These are phyloP conservation scores for Noctua fimbriata DNA, from an alignment of 2,888 invertebrate species.

Conservation along the genomic window DNA sequence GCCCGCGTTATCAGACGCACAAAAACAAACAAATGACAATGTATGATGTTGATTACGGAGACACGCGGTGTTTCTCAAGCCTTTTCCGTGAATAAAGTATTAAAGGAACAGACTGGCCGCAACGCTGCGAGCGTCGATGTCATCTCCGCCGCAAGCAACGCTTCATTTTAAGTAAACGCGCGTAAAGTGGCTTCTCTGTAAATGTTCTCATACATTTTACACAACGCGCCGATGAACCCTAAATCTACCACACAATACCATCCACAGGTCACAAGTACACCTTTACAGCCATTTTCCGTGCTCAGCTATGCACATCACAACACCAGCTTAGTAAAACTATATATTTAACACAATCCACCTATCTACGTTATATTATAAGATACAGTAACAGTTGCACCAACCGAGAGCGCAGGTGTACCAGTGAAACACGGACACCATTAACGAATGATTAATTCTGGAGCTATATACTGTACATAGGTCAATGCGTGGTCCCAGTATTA, in stretches of 20 bases:
- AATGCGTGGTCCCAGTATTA: constrained; percentile 32
- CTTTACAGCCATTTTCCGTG: background rate
- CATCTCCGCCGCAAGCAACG: too few species aligned
- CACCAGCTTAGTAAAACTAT: constrained; percentile 22
- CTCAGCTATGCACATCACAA: background rate
- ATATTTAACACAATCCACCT: background rate
- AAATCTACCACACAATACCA: background rate
- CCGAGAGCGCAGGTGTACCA: constrained; percentile 68
- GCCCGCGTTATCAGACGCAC: background rate
- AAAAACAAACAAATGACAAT: background rate
- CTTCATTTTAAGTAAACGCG: too few species aligned
- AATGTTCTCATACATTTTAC: too few species aligned
- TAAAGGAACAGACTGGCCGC: too few species aligned
- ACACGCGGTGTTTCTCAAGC: too few species aligned
- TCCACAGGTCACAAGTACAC: background rate
- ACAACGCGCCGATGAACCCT: background rate
- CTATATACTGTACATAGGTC: constrained; percentile 53
- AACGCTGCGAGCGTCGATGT: too few species aligned
- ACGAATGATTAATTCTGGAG: constrained; percentile 75
- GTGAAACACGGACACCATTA: constrained; percentile 70
- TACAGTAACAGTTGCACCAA: constrained; percentile 46
- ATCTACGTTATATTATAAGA: constrained; percentile 6
- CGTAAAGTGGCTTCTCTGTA: too few species aligned
- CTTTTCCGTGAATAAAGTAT: too few species aligned
- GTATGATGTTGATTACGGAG: background rate